These are phyloP conservation scores for Ciconia maguari DNA, from an alignment of 2,113 vertebrate species.

Conservation along the genomic window DNA sequence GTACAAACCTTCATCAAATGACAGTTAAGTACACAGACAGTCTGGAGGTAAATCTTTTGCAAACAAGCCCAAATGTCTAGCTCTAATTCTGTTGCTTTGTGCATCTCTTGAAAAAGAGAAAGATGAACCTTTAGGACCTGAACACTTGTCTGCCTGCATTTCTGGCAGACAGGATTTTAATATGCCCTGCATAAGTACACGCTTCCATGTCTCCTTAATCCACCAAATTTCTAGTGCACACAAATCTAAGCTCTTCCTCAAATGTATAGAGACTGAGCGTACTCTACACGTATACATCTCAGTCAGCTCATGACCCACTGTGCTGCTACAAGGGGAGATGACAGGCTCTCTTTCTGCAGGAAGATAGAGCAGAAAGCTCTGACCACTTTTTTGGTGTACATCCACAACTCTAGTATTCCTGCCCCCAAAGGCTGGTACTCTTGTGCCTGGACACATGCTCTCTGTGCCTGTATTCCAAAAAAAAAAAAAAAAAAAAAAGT, in stretches of 20 bases:
- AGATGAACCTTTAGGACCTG: conserved; percentile 1
- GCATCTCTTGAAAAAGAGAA: not conserved
- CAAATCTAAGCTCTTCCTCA: conserved; percentile 39
- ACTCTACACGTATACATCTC: not conserved
- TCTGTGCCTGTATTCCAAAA: not conserved
- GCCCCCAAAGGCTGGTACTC: not conserved
- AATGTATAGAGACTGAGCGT: not conserved
- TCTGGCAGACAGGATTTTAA: not conserved
- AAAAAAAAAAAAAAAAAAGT: not conserved
- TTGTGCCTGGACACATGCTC: not conserved
- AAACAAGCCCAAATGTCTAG: not conserved
- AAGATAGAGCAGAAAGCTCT: not conserved
- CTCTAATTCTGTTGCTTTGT: not conserved
- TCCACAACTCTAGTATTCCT: not conserved
- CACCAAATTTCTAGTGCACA: conserved; percentile 27
- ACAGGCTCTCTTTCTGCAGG: not conserved
- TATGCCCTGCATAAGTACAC: not conserved
- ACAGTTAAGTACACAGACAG: not conserved
- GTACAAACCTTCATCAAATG: not conserved
- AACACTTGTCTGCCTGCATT: not conserved
- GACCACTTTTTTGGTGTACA: not conserved
- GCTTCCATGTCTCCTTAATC: conserved; percentile 9
- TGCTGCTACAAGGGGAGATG: not conserved
- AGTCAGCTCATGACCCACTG: not conserved
- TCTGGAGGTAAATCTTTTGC: not conserved